These are phyloP conservation scores for Moxostoma hubbsi DNA, from an alignment of 2,797 vertebrate species.

Conservation along the genomic window DNA sequence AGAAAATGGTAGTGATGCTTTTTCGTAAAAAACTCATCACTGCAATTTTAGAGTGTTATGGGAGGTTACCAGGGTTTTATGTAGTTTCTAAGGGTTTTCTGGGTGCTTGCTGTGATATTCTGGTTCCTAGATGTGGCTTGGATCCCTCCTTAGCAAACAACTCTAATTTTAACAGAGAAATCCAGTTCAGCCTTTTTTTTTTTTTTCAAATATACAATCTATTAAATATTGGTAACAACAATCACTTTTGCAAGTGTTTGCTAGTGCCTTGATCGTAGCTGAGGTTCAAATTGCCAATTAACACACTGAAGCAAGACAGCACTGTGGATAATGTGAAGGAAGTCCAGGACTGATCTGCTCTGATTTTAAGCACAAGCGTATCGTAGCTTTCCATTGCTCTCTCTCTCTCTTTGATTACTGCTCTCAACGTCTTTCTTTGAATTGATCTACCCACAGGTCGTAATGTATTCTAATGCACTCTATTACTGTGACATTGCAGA, in stretches of 20 bases:
- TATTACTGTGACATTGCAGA: conserved; percentile 76
- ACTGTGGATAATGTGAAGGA: conserved; percentile 8
- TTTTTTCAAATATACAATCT: not conserved
- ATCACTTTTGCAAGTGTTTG: not conserved
- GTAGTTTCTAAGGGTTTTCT: too few relatives aligned
- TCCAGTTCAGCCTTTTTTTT: too few relatives aligned
- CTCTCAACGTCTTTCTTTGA: conserved; percentile 25
- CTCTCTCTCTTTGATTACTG: conserved; percentile 38
- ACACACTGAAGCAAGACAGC: not conserved
- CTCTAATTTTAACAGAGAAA: too few relatives aligned
- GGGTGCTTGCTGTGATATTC: not conserved
- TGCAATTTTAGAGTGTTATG: not conserved
- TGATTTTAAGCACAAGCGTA: not conserved
- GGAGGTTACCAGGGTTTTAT: not conserved
- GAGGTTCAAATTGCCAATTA: not conserved
- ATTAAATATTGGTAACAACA: not conserved
- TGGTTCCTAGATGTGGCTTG: too few relatives aligned
- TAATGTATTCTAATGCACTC: conserved; percentile 77
- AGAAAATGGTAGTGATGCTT: not conserved
- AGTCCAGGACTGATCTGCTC: conserved; percentile 11
- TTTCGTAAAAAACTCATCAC: too few relatives aligned
- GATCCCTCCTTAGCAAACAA: too few relatives aligned
- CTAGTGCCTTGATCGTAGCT: not conserved
- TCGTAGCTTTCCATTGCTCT: conserved; percentile 4
- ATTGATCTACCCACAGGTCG: conserved; percentile 51